Conservation (phyloP, 2,113 vertebrate species). For the Saimiri boliviensis region DNA sequence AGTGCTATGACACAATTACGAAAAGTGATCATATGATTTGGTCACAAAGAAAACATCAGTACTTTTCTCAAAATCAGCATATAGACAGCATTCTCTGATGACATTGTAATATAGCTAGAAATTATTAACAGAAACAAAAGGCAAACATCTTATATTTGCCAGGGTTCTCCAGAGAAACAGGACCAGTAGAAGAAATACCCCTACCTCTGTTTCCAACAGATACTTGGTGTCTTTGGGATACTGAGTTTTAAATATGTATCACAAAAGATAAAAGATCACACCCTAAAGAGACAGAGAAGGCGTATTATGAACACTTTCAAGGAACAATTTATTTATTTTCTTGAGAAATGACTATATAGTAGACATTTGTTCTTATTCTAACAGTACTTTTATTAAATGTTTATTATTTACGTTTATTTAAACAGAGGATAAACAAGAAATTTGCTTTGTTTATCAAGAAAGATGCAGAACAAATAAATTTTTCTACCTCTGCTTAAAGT, state of each 20-base stretch:
- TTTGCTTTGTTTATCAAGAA: conserved; percentile 73
- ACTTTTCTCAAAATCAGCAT: neutral
- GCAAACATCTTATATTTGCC: neutral
- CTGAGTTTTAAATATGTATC: neutral
- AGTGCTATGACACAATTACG: neutral
- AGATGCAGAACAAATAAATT: conserved; percentile 53
- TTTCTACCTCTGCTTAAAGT: conserved; percentile 57
- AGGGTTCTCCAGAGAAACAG: neutral
- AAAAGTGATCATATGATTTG: neutral
- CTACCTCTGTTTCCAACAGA: neutral
- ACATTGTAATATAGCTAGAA: neutral
- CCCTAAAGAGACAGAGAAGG: neutral
- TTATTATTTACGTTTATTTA: conserved; percentile 56
- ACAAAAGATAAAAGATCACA: neutral
- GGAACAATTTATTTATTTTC: neutral
- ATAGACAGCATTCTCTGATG: neutral
- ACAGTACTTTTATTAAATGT: conserved; percentile 46
- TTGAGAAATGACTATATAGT: neutral
- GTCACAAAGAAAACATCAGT: neutral
- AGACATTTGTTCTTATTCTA: conserved; percentile 7
- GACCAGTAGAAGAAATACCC: neutral
- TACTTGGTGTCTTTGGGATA: neutral
- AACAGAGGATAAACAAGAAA: conserved; percentile 48
- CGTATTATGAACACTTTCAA: neutral
- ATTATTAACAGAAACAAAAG: neutral